These are phyloP conservation scores for Hylia prasina DNA, from an alignment of 2,113 vertebrate genomes.

Conservation along the genomic window DNA sequence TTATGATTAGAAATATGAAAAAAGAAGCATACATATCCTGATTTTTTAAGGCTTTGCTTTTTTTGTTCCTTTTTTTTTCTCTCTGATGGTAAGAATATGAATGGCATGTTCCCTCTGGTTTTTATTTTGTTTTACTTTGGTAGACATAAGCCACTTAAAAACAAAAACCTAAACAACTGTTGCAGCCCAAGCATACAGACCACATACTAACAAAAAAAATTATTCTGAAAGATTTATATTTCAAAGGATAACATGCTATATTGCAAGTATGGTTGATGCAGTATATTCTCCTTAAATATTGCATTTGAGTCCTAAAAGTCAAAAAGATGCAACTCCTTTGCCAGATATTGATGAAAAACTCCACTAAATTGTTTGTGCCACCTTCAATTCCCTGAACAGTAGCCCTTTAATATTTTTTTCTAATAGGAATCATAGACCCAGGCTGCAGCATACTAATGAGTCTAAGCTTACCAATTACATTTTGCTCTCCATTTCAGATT, in stretches of 20 bases:
- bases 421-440: slow-evolving; percentile 45
- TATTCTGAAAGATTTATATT: background rate
- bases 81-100: background rate
- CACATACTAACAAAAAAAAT: background rate
- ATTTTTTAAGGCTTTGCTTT: background rate
- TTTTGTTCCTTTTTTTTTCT: background rate
- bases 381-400: slow-evolving; percentile 47
- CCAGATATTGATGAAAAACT: slow-evolving; percentile 30
- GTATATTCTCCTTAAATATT: background rate
- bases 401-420: slow-evolving; percentile 53
- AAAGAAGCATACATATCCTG: background rate
- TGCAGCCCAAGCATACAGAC: background rate
- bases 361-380: slow-evolving; percentile 51
- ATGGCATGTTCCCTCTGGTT: background rate
- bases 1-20: background rate
- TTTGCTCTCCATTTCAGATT: slow-evolving; percentile 58
- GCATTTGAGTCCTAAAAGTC: background rate
- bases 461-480: slow-evolving; percentile 56
- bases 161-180: background rate
- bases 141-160: background rate
- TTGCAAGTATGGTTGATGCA: background rate
- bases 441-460: slow-evolving; percentile 57
- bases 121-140: background rate
- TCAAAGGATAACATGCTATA: background rate
- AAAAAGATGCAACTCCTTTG: background rate